These are phyloP conservation scores for Semaprochilodus insignis DNA, from an alignment of 2,797 vertebrate species.

Conservation along the genomic window DNA sequence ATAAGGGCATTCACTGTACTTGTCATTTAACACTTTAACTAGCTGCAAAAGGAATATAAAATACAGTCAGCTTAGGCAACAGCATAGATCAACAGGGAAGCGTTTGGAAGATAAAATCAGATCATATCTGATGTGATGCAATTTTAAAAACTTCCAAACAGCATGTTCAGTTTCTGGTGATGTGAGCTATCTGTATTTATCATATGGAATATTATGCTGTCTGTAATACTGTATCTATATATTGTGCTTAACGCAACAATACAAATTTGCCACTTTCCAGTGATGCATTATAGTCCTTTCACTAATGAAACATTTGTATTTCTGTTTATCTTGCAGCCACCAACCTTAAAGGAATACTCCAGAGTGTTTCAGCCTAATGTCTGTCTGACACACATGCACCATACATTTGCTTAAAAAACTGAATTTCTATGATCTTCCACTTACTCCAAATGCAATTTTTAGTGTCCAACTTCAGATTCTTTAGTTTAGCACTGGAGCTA, in stretches of 20 bases:
- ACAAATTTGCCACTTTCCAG: neutral
- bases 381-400: neutral
- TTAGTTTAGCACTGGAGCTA: too few species aligned
- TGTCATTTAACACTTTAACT: neutral
- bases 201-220: neutral
- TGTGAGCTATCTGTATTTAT: neutral
- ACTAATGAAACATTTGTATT: neutral
- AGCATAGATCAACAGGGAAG: neutral
- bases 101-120: too few species aligned
- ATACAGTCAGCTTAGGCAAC: neutral
- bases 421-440: neutral
- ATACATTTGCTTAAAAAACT: neutral
- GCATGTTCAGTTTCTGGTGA: neutral
- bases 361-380: neutral
- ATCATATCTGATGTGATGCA: neutral
- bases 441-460: neutral
- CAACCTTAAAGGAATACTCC: neutral
- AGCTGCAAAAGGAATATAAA: neutral
- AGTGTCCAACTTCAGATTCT: too few species aligned
- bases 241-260: neutral
- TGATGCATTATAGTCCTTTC: neutral
- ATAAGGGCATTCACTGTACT: neutral
- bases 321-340: neutral
- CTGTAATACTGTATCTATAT: constrained; percentile 8
- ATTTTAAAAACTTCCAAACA: neutral